Conservation (phyloP, 1,140 invertebrate species). For the Antheraea mylitta region DNA sequence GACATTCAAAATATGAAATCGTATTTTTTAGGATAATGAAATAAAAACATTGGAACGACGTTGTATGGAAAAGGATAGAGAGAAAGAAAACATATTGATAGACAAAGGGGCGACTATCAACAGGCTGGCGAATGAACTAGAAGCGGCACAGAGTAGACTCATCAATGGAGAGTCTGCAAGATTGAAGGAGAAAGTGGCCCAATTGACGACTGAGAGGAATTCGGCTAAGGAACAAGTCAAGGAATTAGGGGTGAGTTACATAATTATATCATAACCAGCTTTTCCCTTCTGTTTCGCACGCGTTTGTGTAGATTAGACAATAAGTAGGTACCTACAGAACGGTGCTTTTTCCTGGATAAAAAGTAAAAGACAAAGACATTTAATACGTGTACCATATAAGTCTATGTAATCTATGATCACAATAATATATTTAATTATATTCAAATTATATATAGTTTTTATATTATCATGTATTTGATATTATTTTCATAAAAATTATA, state of each 20-base stretch:
- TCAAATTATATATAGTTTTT: too few species aligned
- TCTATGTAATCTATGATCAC: too few species aligned
- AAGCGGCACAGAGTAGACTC: conserved; percentile 69
- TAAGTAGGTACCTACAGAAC: too few species aligned
- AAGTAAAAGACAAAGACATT: too few species aligned
- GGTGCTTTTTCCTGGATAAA: too few species aligned
- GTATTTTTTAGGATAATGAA: conserved; percentile 66
- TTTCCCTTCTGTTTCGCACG: too few species aligned
- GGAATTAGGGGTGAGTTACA: conserved; percentile 58
- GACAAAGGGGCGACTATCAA: conserved; percentile 80
- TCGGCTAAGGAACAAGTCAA: conserved; percentile 66
- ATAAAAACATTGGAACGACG: conserved; percentile 73
- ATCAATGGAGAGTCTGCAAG: conserved; percentile 44
- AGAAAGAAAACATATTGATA: conserved; percentile 76
- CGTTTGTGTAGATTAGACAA: too few species aligned
- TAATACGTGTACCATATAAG: too few species aligned
- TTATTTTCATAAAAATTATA: too few species aligned
- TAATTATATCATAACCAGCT: too few species aligned
- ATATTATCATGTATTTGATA: too few species aligned
- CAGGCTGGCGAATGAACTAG: conserved; percentile 71
- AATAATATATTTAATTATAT: too few species aligned
- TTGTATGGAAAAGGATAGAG: conserved; percentile 75
- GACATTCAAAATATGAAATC: not conserved
- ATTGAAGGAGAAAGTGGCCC: conserved; percentile 60
- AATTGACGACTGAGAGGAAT: conserved; percentile 57